Percentiles rank a stretch among this genome's conserved stretches.
phyloP scores from a whole-genome alignment of 1,140 invertebrate species.

The Oncopodura yosiiana region DNA sequence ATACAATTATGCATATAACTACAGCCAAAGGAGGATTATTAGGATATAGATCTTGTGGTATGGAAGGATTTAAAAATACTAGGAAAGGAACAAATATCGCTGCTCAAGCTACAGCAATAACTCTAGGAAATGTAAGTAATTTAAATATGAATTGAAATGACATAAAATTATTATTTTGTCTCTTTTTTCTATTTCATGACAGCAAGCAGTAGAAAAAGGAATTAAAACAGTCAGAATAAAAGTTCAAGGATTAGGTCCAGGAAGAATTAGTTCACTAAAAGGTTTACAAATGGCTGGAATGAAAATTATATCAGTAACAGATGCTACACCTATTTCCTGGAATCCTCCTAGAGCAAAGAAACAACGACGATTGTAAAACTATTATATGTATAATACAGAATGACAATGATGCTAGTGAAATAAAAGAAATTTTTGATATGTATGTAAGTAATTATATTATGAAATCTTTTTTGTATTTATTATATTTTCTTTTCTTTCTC shows the following conservation, averaged over 20 bases:
- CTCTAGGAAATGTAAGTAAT: slow-evolving; percentile 54
- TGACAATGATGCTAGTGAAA: too few species aligned
- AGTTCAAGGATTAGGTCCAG: slow-evolving; percentile 72
- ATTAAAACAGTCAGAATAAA: slow-evolving; percentile 61
- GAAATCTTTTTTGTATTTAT: too few species aligned
- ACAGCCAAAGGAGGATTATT: slow-evolving; percentile 51
- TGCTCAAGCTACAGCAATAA: slow-evolving; percentile 81
- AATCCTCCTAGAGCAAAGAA: slow-evolving; percentile 64
- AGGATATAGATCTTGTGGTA: slow-evolving; percentile 56
- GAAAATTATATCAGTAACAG: slow-evolving; percentile 80
- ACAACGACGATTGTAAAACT: slow-evolving; percentile 54
- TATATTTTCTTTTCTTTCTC: too few species aligned
- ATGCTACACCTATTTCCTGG: slow-evolving; percentile 70
- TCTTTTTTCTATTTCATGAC: slow-evolving; percentile 22
- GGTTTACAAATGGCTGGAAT: slow-evolving; percentile 80
- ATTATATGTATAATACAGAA: too few species aligned
- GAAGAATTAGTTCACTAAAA: slow-evolving; percentile 84
- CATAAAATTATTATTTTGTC: slow-evolving; percentile 15
- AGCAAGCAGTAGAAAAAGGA: slow-evolving; percentile 64
- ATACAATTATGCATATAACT: slow-evolving; percentile 69
- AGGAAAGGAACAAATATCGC: slow-evolving; percentile 92
- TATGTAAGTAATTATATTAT: too few species aligned
- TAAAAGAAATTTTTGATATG: too few species aligned
- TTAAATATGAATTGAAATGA: not conserved
- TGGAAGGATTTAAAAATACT: slow-evolving; percentile 89